Conservation (phyloP, 2,113 vertebrate species). For the Suncus etruscus region DNA sequence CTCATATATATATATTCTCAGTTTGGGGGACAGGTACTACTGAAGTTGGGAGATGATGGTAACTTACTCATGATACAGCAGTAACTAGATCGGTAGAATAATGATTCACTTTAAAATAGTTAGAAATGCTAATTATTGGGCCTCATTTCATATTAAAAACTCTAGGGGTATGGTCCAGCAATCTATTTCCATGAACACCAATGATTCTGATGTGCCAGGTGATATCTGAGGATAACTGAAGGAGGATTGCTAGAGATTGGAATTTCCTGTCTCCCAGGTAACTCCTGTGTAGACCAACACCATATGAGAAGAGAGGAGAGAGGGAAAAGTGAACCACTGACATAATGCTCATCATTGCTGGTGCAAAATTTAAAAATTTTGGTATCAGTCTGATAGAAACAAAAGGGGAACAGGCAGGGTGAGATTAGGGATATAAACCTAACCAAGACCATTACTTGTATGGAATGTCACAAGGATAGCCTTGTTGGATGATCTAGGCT, state of each 20-base stretch:
- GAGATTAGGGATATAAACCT: too few relatives aligned
- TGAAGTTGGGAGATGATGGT: not conserved
- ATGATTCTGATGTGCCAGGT: not conserved
- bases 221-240: not conserved
- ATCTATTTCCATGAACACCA: not conserved
- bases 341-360: not conserved
- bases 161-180: not conserved
- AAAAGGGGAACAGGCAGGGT: too few relatives aligned
- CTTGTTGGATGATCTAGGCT: too few relatives aligned
- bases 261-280: not conserved
- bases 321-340: not conserved
- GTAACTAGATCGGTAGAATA: too few relatives aligned
- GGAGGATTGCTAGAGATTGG: not conserved
- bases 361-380: not conserved
- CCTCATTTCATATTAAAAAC: not conserved
- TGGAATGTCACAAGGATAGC: too few relatives aligned
- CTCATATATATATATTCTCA: too few relatives aligned
- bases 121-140: slow-evolving; percentile 9
- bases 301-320: not conserved
- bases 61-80: not conserved
- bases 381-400: not conserved
- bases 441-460: too few relatives aligned
- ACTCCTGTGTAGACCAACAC: not conserved
- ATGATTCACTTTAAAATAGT: not conserved
- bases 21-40: too few relatives aligned